Base-by-base conservation (phyloP, 2,113 vertebrate genomes). In the Pogonocichla stellata region DNA sequence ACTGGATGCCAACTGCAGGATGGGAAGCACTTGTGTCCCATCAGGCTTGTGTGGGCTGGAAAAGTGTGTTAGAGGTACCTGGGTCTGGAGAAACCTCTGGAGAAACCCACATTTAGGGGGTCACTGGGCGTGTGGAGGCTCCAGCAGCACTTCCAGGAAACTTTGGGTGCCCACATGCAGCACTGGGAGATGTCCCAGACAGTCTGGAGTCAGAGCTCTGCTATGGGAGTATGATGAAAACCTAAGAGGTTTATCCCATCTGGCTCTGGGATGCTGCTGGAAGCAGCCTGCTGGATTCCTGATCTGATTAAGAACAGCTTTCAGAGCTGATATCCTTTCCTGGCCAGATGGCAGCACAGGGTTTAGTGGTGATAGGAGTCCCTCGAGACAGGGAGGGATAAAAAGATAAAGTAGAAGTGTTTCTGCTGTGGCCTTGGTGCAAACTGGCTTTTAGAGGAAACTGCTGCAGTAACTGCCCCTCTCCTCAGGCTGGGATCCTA, bases 271-370 rank as follows among this genome's bases (percentile, higher is more conserved):
- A 20, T 29, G 83, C 82, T 87, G 90, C 13, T 36, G 38, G 81
- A 45, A 60, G 72, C 45, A 77, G 80, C 40, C 87, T 60, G 34
- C 38, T 34, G 50, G 92, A 31, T 82, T 65, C 78, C 53, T 74
- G 47, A 79, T 78, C 81, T 84, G 54, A 81, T 91, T 90, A 87
- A 45, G 81, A 90, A 42, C 70, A 72, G 85, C 88, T 84, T 96
- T 83, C 1, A 7, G 73, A 82, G 64, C 58, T 1, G 43, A 54
- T 72, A 36, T 13, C 69, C 88, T 54, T 84, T 66, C 48, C 64
- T 70, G 85, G 85, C 85, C 91, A 94, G 90, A 74, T 85, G 93
- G 78, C 31, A 87, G 86, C 56, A 16, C 28, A 26, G 72, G 73
- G 16, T 70, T 78, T 77, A 45, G 43, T 45, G 42, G 81, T 65